Evolutionary conservation across 1,140 invertebrate genomes (phyloP).

Genomic region (Penaeus indicus): DNA sequence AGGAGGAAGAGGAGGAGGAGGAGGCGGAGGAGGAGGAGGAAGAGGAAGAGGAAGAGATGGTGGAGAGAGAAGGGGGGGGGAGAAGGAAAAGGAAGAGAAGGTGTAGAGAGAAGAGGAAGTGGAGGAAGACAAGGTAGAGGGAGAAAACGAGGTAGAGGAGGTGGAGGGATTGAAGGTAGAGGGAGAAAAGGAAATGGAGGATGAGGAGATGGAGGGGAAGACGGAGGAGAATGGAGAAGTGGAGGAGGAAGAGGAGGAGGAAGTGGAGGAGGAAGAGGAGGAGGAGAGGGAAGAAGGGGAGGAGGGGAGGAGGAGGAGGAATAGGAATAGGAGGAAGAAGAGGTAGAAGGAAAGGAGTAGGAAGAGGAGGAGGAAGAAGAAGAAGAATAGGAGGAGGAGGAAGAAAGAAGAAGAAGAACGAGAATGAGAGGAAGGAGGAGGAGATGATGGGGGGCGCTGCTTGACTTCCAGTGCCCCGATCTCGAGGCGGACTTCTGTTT

Average conservation of each 20-base stretch:
- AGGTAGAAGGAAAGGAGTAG: neutral
- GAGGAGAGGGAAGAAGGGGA: neutral
- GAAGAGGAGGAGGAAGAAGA: neutral
- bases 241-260: constrained; percentile 5
- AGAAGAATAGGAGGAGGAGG: no score
- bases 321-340: neutral
- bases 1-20: neutral
- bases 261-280: constrained; percentile 5
- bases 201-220: neutral
- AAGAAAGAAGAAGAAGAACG: no score
- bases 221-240: neutral
- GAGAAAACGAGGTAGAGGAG: constrained; percentile 8
- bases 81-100: neutral
- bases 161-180: no score
- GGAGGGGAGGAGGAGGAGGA: neutral
- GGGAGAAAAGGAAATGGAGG: neutral
- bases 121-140: neutral
- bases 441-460: no score
- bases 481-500: no score
- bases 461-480: no score
- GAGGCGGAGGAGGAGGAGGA: no score
- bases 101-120: neutral
- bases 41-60: no score
- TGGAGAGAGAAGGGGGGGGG: neutral
- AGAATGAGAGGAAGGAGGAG: no score